Evolutionary conservation across 1,140 invertebrate genomes (phyloP), one percentile per base, ranked within the genome.

Genomic region (Nixonia krombeini): DNA sequence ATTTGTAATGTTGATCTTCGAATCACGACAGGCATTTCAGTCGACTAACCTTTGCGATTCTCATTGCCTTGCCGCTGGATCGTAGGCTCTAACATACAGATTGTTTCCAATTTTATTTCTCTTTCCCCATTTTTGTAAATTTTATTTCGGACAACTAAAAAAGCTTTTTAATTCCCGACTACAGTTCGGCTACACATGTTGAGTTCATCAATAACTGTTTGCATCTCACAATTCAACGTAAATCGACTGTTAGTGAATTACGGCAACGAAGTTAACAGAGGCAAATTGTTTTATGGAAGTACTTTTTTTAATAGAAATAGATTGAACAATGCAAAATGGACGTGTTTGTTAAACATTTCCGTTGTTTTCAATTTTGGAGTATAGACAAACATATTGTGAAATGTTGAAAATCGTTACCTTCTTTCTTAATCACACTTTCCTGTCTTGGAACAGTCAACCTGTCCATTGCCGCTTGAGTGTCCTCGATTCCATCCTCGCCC

Each of bases 401-500:
- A n/a, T n/a, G n/a, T n/a, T n/a, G n/a, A 6, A 33, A 40, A 16
- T 38, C 10, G 4, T 15, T 80, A 87, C 86, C 86, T 81, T 87
- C 86, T 80, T 78, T 84, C 65, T 84, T 87, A 35, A 87, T 77
- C 31, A 80, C 47, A 38, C 68, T 77, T 42, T 87, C 83, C 55
- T 76, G 81, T 50, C 74, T 72, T 9, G 83, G 82, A 8, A 85
- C 79, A 7, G 75, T 70, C 23, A 85, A 44, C 37, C 75, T 79
- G 46, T 83, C 75, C 70, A 85, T 80, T 8, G 73, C 58, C 29
- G 82, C 75, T 41, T 83, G 81, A 2, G 79, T 82, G 53, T 84
- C 76, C 25, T 57, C 62, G 13, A 73, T 57, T 12, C 80, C 84
- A 46, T 89, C 88, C 23, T 87, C 87, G 1, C 87, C 88, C 1